Conservation (phyloP, 2,797 vertebrate species). For the Potorous gilbertii region DNA sequence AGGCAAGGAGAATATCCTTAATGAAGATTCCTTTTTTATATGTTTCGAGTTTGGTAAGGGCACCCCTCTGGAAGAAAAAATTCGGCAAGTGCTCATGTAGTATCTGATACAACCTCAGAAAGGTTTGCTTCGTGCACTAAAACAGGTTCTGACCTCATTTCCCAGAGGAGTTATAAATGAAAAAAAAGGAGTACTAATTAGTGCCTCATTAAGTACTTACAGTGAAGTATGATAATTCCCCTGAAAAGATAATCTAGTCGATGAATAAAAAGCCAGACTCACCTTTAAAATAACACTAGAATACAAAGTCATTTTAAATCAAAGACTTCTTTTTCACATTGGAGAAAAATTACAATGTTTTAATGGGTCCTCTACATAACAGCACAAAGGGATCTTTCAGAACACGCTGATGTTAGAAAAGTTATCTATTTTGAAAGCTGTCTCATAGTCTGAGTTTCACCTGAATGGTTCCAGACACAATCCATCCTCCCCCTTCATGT, state of each 20-base stretch:
- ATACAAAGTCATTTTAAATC: conserved; percentile 77
- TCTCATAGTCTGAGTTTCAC: conserved; percentile 30
- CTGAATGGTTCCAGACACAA: background rate
- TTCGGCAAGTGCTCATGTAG: background rate
- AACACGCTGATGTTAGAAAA: conserved; percentile 10
- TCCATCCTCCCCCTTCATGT: rapidly evolving
- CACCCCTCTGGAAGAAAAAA: background rate
- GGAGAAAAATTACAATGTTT: conserved; percentile 74
- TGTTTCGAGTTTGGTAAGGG: background rate
- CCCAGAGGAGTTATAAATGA: conserved; percentile 77
- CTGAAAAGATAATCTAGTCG: conserved; percentile 79
- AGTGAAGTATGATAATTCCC: conserved; percentile 78
- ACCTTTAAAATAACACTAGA: conserved; percentile 73
- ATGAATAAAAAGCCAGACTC: conserved; percentile 79
- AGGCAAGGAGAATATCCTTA: background rate
- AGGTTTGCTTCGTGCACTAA: conserved; percentile 40
- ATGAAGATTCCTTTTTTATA: rapidly evolving
- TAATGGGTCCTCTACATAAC: conserved; percentile 73
- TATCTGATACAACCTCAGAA: conserved; percentile 28
- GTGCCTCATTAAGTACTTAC: conserved; percentile 77
- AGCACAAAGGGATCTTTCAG: conserved; percentile 66
- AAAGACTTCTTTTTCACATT: conserved; percentile 75
- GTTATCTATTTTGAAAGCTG: conserved; percentile 13
- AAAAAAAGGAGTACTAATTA: conserved; percentile 78
- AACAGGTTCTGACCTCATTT: conserved; percentile 78